Evolutionary conservation across 2,797 vertebrate species (phyloP).

Genomic region (Gobio occitaniae): DNA sequence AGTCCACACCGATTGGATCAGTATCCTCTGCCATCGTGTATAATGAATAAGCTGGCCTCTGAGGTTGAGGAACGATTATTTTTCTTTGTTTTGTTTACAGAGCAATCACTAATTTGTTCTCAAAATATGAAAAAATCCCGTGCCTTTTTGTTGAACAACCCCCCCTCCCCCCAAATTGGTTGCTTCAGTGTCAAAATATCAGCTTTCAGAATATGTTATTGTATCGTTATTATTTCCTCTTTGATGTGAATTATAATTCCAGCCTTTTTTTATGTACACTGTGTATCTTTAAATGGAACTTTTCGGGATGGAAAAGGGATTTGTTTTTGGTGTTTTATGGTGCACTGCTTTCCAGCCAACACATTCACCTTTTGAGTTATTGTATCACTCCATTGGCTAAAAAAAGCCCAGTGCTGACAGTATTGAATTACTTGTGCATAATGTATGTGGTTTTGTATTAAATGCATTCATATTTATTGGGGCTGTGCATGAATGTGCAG

Average conservation of each 20-base stretch:
- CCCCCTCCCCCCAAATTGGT: conserved; percentile 14
- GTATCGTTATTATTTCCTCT: conserved; percentile 33
- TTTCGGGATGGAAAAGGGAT: conserved; percentile 55
- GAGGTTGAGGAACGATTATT: not conserved
- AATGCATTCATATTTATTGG: conserved; percentile 56
- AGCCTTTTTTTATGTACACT: conserved; percentile 52
- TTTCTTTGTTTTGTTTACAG: conserved; percentile 37
- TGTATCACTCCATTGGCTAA: conserved; percentile 52
- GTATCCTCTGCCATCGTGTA: not conserved
- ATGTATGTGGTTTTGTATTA: conserved; percentile 47
- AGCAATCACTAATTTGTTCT: conserved; percentile 25
- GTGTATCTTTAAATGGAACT: conserved; percentile 55
- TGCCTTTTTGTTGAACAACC: conserved; percentile 41
- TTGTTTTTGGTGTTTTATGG: conserved; percentile 40
- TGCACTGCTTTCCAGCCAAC: conserved; percentile 53
- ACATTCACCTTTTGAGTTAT: conserved; percentile 45
- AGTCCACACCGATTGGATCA: not conserved
- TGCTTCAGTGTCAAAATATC: conserved; percentile 14
- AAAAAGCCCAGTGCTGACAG: conserved; percentile 48
- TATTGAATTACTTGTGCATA: conserved; percentile 55
- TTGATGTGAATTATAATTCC: conserved; percentile 52
- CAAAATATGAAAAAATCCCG: conserved; percentile 27
- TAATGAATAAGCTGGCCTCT: not conserved
- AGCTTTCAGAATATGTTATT: conserved; percentile 33
- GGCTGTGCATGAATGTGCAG: conserved; percentile 38